phyloP scores from a whole-genome alignment of 2,113 vertebrate species.

The Narcine bancroftii region DNA sequence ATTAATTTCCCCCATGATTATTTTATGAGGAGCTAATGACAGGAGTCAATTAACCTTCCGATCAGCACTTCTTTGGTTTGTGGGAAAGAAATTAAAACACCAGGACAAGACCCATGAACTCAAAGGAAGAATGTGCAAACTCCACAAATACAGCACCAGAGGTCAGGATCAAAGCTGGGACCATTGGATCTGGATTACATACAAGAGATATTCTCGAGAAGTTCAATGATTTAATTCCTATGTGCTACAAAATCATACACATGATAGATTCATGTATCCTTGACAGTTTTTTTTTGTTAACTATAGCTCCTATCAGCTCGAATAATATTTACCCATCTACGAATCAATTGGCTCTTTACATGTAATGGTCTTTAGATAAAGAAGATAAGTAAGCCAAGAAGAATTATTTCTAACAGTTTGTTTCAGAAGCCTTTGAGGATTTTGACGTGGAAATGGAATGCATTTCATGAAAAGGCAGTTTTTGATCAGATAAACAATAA shows the following conservation, averaged over 20 bases:
- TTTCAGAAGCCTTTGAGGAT: background rate
- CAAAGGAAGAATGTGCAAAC: no score
- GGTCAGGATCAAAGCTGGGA: no score
- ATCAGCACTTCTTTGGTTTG: no score
- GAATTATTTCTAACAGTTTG: background rate
- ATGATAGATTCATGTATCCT: background rate
- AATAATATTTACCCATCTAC: background rate
- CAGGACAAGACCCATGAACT: no score
- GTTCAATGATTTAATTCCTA: background rate
- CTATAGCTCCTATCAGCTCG: background rate
- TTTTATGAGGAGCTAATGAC: no score
- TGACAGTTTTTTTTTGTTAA: background rate
- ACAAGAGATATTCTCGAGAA: background rate
- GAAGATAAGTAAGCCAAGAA: background rate
- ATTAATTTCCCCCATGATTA: no score
- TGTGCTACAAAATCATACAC: background rate
- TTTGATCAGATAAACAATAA: background rate
- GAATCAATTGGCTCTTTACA: background rate
- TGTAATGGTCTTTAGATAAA: background rate
- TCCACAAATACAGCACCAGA: no score
- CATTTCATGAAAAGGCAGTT: background rate
- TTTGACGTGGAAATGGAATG: background rate
- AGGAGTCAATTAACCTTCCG: no score
- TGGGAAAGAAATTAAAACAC: no score
- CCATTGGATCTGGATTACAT: background rate